A percentile compares a stretch with the other conserved stretches of the same genome.
phyloP scores from a whole-genome alignment of 2,113 vertebrate genomes.

The Malurus melanocephalus region DNA sequence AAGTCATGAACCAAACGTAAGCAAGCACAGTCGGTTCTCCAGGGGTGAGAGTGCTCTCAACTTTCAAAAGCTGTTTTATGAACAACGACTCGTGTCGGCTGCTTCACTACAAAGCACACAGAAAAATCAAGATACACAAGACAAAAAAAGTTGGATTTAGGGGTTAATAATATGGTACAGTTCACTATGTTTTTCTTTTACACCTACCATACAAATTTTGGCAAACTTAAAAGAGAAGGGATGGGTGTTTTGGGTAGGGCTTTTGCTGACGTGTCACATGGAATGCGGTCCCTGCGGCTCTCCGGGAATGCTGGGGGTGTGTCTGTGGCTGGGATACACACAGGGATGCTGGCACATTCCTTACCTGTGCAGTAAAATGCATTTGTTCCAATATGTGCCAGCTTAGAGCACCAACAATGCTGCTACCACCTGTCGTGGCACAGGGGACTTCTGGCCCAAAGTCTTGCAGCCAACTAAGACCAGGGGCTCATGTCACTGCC shows the following conservation, averaged over 20 bases:
- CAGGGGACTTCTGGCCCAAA: conserved; percentile 65
- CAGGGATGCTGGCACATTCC: conserved; percentile 72
- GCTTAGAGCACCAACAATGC: conserved; percentile 67
- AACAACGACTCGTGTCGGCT: conserved; percentile 99
- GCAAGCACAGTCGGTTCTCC: conserved; percentile 99
- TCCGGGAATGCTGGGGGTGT: conserved; percentile 25
- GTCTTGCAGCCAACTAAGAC: conserved; percentile 61
- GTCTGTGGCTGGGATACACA: conserved; percentile 55
- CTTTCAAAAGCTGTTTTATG: conserved; percentile 99
- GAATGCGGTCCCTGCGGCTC: conserved; percentile 62
- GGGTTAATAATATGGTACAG: conserved; percentile 95
- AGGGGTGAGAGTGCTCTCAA: conserved; percentile 97
- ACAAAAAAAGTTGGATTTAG: conserved; percentile 98
- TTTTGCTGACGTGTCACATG: conserved; percentile 75
- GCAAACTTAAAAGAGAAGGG: conserved; percentile 75
- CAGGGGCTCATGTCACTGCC: conserved; percentile 62
- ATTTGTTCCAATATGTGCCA: conserved; percentile 71
- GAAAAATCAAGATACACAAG: conserved; percentile 99
- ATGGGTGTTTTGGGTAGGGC: conserved; percentile 74
- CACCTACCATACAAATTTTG: conserved; percentile 89
- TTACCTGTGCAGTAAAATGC: conserved; percentile 80
- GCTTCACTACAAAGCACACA: conserved; percentile 99
- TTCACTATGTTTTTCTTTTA: conserved; percentile 89
- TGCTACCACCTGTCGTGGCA: conserved; percentile 63
- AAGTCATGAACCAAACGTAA: conserved; percentile 99